phyloP scores from a whole-genome alignment of 2,113 vertebrate genomes.

The Dendrocopos noguchii region DNA sequence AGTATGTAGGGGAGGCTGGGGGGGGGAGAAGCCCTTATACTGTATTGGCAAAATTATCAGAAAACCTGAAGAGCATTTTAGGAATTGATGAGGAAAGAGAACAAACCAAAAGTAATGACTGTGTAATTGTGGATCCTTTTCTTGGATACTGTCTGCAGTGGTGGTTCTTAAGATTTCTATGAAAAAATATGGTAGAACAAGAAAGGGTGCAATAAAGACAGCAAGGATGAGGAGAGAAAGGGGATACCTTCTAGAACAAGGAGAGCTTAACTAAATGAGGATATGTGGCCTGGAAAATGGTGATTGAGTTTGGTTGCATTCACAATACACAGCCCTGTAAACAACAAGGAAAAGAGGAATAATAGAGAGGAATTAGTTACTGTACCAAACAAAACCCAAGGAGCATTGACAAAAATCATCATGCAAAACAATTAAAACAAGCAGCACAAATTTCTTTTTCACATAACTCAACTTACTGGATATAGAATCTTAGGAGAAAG shows the following conservation, averaged over 20 bases:
- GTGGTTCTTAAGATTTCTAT: neutral
- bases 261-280: neutral
- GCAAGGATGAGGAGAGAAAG: neutral
- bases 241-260: neutral
- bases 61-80: neutral
- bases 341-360: neutral
- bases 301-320: neutral
- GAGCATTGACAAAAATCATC: neutral
- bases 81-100: neutral
- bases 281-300: neutral
- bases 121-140: neutral
- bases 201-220: neutral
- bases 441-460: neutral
- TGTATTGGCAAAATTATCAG: neutral
- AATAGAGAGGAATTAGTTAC: neutral
- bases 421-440: neutral
- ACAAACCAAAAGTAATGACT: neutral
- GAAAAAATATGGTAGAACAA: neutral
- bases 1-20: rapidly evolving
- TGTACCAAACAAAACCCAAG: neutral
- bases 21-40: neutral
- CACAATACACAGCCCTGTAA: neutral
- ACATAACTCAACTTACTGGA: neutral
- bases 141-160: neutral
- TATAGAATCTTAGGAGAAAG: neutral